Evolutionary conservation across 35 echinoderm and acorn worm species (phyloP), one percentile per base, ranked within the genome.

Genomic region (Ophiothrix spiculata): DNA sequence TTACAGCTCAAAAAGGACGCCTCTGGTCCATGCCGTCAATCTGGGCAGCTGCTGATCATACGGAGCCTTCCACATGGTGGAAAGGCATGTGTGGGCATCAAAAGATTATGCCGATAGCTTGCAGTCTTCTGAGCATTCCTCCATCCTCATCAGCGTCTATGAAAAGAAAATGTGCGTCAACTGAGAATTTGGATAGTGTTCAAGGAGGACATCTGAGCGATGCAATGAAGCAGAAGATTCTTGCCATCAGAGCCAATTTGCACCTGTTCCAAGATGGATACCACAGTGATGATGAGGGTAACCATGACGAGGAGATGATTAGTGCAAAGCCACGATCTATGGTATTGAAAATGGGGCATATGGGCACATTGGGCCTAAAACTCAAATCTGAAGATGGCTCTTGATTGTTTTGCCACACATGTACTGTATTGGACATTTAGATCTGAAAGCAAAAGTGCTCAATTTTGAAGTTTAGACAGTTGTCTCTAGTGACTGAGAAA

Each of bases 1-100:
- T 69, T n/a, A 15, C 17, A 69, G 60, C 60, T 4, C 60, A 69
- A n/a, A 28, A 69, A 69, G 60, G 60, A 12, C 60, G 60, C 17
- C 23, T 69, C 6, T 69, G 60, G 60, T 15, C 10, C 29, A 69
- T 69, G 8, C 60, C 60, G 2, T 69, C 60, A 2, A n/a, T 69
- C 60, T 69, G 60, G 60, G 60, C 60, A 69, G 60, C 60, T 25
- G 60, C 60, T 25, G 29, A 69, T 69, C 60, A 69, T n/a, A 69
- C 60, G 3, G 60, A 69, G 4, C 60, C 60, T 25, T 69, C 60
- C 3, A 69, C 25, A 15, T 69, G 60, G 60, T 69, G 60, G 60
- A 69, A 69, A n/a, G 60, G 60, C 60, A 69, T 69, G 60, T 69
- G 60, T 69, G 4, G 6, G 16, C 17, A 4, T 1, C 60, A 69